Evolutionary conservation across 2,888 invertebrate species (phyloP).

Genomic region (Cheilosia grossa): DNA sequence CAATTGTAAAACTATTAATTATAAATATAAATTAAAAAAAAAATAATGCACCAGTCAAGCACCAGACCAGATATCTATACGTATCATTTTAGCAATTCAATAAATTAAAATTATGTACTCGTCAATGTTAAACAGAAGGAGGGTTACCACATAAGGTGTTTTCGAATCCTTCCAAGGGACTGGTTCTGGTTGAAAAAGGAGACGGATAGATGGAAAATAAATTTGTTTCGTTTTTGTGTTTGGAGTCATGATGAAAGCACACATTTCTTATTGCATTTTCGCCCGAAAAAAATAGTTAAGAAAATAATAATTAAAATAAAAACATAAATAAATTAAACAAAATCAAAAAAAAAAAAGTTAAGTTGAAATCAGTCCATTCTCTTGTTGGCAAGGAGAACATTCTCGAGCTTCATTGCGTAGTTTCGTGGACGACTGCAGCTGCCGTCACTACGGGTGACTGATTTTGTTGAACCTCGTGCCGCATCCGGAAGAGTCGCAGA

Average conservation of each 20-base stretch:
- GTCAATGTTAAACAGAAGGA: background rate
- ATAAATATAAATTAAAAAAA: constrained; percentile 47
- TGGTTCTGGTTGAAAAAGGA: constrained; percentile 33
- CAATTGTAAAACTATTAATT: constrained; percentile 11
- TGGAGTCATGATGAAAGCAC: constrained; percentile 44
- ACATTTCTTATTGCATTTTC: constrained; percentile 77
- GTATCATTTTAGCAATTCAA: constrained; percentile 12
- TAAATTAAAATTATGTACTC: constrained; percentile 11
- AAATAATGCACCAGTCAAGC: constrained; percentile 68
- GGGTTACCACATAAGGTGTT: background rate
- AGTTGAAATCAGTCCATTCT: constrained; percentile 68
- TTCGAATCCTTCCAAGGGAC: background rate
- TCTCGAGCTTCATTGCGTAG: constrained; percentile 71
- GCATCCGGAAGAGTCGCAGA: constrained; percentile 86
- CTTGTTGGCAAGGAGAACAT: constrained; percentile 44
- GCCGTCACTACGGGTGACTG: constrained; percentile 77
- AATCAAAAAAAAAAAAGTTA: constrained; percentile 28
- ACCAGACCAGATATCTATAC: constrained; percentile 36
- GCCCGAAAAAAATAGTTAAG: constrained; percentile 75
- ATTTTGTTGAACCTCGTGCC: constrained; percentile 80
- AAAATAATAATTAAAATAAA: constrained; percentile 38
- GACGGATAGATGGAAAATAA: constrained; percentile 49
- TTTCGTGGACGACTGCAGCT: constrained; percentile 68
- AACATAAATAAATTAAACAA: constrained; percentile 3
- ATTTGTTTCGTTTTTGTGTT: constrained; percentile 20